Percentiles rank a stretch among this genome's conserved stretches.
Conservation (phyloP, 1,140 invertebrate genomes). For the Zaprionus ornatus region DNA sequence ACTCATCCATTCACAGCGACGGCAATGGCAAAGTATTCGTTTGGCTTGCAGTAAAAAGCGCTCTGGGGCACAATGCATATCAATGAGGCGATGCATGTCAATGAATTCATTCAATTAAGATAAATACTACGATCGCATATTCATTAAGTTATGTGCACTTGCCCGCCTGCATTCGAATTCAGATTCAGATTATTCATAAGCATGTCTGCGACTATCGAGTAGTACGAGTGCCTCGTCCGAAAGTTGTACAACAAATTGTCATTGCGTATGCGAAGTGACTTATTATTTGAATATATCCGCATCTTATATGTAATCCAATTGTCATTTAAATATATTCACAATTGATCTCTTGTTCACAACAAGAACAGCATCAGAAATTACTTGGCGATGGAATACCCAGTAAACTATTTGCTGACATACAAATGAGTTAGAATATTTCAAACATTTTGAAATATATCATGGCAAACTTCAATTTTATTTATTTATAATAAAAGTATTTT, state of each 20-base stretch:
- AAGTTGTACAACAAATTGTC: neutral
- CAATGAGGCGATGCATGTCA: neutral
- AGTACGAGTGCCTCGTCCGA: neutral
- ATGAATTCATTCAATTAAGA: conserved; percentile 5
- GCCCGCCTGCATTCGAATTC: neutral
- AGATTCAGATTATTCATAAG: conserved; percentile 1
- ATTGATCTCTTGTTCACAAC: neutral
- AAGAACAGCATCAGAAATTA: neutral
- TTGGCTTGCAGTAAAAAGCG: neutral
- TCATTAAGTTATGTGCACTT: conserved; percentile 5
- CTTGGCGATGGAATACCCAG: neutral
- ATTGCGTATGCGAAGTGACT: no score
- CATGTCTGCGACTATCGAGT: neutral
- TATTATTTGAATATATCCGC: neutral
- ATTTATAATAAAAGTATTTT: no score
- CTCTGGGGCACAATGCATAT: neutral
- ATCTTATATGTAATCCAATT: neutral
- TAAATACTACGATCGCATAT: conserved; percentile 7
- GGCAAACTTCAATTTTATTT: no score
- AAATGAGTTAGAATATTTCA: neutral
- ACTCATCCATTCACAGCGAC: neutral
- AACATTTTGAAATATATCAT: no score
- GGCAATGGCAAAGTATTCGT: neutral
- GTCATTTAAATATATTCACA: neutral
- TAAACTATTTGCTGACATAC: neutral